Conservation (phyloP, 2,888 invertebrate genomes). For the Scaptodrosophila latifasciaeformis region DNA sequence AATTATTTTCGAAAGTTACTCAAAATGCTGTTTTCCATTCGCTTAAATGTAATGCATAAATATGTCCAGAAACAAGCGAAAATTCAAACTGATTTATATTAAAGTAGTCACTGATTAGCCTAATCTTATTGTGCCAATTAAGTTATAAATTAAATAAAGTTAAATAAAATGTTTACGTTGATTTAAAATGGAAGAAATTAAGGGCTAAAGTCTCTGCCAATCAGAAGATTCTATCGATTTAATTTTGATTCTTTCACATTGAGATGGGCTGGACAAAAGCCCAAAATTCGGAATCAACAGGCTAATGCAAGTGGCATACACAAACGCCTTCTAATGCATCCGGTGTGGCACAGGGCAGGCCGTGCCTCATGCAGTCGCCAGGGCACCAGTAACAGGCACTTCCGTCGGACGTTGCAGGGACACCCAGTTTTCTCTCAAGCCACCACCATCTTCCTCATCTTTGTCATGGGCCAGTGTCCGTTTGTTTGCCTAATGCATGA, state of each 20-base stretch:
- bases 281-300: constrained; percentile 54
- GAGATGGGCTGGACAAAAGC: no score
- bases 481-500: constrained; percentile 51
- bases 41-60: not conserved
- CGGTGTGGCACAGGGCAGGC: no score
- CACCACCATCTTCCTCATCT: not conserved
- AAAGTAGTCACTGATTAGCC: no score
- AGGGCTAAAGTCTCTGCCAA: no score
- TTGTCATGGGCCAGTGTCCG: constrained; percentile 2
- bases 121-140: no score
- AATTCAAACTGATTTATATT: no score
- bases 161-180: no score
- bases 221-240: no score
- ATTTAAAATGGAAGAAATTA: no score
- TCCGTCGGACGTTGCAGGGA: constrained; percentile 20
- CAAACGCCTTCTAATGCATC: constrained; percentile 54
- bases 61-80: no score
- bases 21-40: constrained; percentile 22
- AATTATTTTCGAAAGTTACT: constrained; percentile 41
- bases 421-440: not conserved
- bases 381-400: constrained; percentile 37
- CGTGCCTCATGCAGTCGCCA: constrained; percentile 5
- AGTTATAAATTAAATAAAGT: no score
- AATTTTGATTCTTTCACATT: no score
- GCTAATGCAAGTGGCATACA: constrained; percentile 34